A percentile compares a stretch with the other conserved stretches of the same genome.
Evolutionary conservation across 2,797 vertebrate genomes (phyloP).

Genomic region (Alca torda): DNA sequence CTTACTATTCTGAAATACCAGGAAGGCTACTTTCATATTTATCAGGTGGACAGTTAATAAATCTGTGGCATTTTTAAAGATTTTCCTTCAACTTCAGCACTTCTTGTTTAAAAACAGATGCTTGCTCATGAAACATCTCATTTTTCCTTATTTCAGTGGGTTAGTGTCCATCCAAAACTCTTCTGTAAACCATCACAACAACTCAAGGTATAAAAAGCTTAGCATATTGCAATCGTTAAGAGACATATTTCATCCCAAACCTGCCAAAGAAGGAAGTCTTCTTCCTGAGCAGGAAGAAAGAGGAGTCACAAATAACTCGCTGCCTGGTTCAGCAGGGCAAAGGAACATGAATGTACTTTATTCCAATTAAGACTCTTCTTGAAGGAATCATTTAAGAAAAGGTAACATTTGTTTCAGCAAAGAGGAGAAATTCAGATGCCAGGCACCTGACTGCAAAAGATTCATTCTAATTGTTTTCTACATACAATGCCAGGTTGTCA

Average conservation of each 20-base stretch:
- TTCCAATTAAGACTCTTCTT: background rate
- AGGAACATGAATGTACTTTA: background rate
- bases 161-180: background rate
- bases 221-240: background rate
- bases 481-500: background rate
- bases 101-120: background rate
- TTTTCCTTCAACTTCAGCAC: background rate
- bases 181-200: background rate
- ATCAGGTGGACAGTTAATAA: background rate
- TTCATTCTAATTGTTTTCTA: background rate
- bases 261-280: background rate
- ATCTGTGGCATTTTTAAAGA: background rate
- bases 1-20: background rate
- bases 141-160: background rate
- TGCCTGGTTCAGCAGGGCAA: background rate
- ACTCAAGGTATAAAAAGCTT: background rate
- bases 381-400: background rate
- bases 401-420: background rate
- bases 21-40: background rate
- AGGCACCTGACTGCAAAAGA: background rate
- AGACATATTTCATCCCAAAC: background rate
- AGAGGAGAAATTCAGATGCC: background rate
- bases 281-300: background rate
- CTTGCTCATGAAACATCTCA: background rate
- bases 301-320: background rate